phyloP scores from a whole-genome alignment of 1,140 invertebrate species.

The Neotoxoptera formosana region DNA sequence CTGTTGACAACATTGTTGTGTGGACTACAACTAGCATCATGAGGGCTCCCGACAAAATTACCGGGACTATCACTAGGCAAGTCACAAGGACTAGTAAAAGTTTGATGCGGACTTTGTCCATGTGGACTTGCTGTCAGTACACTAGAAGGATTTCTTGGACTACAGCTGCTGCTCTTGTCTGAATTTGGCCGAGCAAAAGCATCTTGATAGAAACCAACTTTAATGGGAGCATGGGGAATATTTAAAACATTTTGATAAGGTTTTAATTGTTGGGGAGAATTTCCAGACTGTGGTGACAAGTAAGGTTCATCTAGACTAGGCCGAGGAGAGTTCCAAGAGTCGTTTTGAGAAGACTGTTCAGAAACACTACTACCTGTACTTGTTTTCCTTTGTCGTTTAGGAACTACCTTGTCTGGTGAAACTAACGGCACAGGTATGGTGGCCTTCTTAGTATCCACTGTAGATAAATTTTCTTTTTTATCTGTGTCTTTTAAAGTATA shows the following conservation, averaged over 20 bases:
- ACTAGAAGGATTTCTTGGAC: constrained; percentile 61
- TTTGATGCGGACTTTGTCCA: constrained; percentile 59
- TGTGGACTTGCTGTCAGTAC: constrained; percentile 44
- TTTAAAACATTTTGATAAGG: constrained; percentile 60
- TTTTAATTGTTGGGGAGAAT: constrained; percentile 67
- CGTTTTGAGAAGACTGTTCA: constrained; percentile 73
- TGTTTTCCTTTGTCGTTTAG: constrained; percentile 68
- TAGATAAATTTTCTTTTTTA: constrained; percentile 60
- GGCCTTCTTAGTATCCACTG: constrained; percentile 62
- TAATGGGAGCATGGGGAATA: constrained; percentile 74
- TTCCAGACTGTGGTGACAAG: constrained; percentile 71
- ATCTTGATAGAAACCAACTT: constrained; percentile 81
- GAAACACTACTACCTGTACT: constrained; percentile 78
- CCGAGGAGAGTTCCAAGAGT: constrained; percentile 69
- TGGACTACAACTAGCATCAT: constrained; percentile 52
- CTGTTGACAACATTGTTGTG: constrained; percentile 47
- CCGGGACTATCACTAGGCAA: constrained; percentile 48
- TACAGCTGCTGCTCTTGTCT: constrained; percentile 71
- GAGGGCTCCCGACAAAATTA: constrained; percentile 56
- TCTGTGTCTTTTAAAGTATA: constrained; percentile 60
- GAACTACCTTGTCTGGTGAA: constrained; percentile 62
- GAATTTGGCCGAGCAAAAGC: constrained; percentile 76
- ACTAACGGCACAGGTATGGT: constrained; percentile 62
- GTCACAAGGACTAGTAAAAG: constrained; percentile 60
- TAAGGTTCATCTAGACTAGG: constrained; percentile 72